Evolutionary conservation across 2,888 invertebrate species (phyloP).

Genomic region (Troglohyphantes excavatus): DNA sequence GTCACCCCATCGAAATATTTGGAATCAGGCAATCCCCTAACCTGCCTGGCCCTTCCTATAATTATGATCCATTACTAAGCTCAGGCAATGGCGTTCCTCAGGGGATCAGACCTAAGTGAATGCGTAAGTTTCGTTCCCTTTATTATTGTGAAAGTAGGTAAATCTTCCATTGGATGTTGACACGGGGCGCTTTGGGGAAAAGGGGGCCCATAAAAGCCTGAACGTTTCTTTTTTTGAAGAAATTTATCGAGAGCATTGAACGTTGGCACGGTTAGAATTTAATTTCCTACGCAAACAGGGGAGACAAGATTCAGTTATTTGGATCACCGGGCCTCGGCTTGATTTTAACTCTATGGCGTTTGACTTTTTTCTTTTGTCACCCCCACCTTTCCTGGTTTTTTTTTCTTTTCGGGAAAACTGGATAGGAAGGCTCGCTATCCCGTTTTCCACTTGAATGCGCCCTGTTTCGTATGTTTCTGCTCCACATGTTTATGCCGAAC

Average conservation of each 20-base stretch:
- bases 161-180: constrained; percentile 61
- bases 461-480: constrained; percentile 69
- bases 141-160: constrained; percentile 74
- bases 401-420: constrained; percentile 51
- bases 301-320: constrained; percentile 72
- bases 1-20: not conserved
- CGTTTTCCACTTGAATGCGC: constrained; percentile 67
- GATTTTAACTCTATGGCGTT: constrained; percentile 55
- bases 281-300: constrained; percentile 75
- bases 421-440: constrained; percentile 49
- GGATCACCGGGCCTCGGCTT: constrained; percentile 61
- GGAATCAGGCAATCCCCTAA: constrained; percentile 3
- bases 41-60: constrained; percentile 53
- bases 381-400: not conserved
- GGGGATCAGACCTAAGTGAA: constrained; percentile 63
- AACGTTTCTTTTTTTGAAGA: constrained; percentile 74
- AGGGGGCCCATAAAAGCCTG: constrained; percentile 66
- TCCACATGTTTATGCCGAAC: constrained; percentile 44
- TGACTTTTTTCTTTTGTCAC: constrained; percentile 67
- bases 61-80: constrained; percentile 75
- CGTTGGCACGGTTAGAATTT: constrained; percentile 75
- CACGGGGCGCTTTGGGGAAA: constrained; percentile 31
- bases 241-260: constrained; percentile 77
- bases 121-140: constrained; percentile 69
- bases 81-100: constrained; percentile 43